Base-by-base conservation (phyloP, 37 sponge, comb jelly and placozoan species). In the Spongilla lacustris region DNA sequence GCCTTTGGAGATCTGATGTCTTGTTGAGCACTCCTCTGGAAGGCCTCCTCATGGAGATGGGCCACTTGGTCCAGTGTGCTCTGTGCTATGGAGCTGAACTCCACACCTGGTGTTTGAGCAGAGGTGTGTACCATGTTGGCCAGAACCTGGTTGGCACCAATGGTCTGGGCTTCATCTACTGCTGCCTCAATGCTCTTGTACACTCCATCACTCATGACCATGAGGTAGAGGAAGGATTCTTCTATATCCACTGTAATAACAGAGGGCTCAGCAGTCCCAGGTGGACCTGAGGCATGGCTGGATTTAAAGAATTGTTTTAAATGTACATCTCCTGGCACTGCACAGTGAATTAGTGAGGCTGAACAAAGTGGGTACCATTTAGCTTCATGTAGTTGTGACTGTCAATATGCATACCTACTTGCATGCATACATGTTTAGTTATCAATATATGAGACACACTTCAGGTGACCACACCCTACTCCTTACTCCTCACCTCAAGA, bases 131-230 rank as follows among this genome's bases (percentile, higher is more conserved):
- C 71, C 50, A 76, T 82, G 21, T 24, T 35, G 26, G 85, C 32
- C 12, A 90, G 79, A 12, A 79, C 70, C 30, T 74, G 75, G 68
- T 87, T 83, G 12, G 76, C 78, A 28, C 84, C 90, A 50, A 66
- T 86, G 13, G 68, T 25, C n/a, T 74, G 36, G 34, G 73, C 32
- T 2, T 73, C 73, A 21, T 28, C 70, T 24, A 74, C 82, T 34
- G 69, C 26, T n/a, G 74, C 78, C 79, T 94, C 95, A 21, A 94
- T 83, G 67, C 82, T 87, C 78, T 96, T 93, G 80, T 96, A 96
- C 19, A 96, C 87, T 22, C 96, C 96, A 78, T 93, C 95, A 46
- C 93, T 76, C 96, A 96, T 96, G 12, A 96, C 82, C 17, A 96
- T 71, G 32, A 96, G 69, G 78, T 92, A 96, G 30, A 50, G 75